Evolutionary conservation across 2,113 vertebrate species (phyloP).

Genomic region (Australoheros scitulus): DNA sequence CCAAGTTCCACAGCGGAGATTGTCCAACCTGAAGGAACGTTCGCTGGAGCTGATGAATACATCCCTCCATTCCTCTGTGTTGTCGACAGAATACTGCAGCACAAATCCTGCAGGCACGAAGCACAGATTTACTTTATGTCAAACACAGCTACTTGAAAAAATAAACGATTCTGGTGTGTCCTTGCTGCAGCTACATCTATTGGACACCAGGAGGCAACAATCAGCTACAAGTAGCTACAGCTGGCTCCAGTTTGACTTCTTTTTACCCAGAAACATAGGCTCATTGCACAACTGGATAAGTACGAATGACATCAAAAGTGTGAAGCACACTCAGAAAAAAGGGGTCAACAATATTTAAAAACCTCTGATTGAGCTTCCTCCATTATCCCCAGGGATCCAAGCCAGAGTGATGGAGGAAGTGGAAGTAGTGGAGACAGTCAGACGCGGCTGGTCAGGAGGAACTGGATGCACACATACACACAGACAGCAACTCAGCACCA

Average conservation of each 20-base stretch:
- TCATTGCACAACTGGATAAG: constrained; percentile 19
- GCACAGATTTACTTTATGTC: not conserved
- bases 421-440: constrained; percentile 97
- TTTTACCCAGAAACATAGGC: constrained; percentile 21
- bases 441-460: constrained; percentile 95
- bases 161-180: not conserved
- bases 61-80: constrained; percentile 97
- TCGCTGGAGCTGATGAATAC: constrained; percentile 96
- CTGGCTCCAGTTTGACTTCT: not conserved
- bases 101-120: constrained; percentile 87
- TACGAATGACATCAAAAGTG: constrained; percentile 3
- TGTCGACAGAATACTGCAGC: constrained; percentile 98
- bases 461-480: constrained; percentile 76
- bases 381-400: constrained; percentile 98
- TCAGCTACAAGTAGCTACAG: not conserved
- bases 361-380: constrained; percentile 87
- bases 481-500: constrained; percentile 1
- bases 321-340: not conserved
- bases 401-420: constrained; percentile 95
- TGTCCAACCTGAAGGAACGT: constrained; percentile 95
- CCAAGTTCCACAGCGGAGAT: constrained; percentile 97
- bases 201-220: constrained; percentile 68
- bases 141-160: not conserved
- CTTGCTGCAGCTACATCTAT: constrained; percentile 6
- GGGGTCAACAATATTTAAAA: not conserved